A percentile compares a stretch with the other conserved stretches of the same genome.
Conservation (phyloP, 2,113 vertebrate genomes). For the Stegastes partitus region DNA sequence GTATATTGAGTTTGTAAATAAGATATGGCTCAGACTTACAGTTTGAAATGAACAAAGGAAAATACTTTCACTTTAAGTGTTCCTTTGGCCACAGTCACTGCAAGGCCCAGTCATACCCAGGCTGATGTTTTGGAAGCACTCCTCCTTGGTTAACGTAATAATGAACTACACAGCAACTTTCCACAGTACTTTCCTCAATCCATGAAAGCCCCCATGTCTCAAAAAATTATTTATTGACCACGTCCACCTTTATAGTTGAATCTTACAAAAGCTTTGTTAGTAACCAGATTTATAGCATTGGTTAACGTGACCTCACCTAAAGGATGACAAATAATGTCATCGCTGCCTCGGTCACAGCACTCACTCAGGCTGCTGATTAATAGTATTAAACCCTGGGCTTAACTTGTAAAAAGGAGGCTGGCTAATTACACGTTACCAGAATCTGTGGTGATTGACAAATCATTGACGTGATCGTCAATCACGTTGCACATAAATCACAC, state of each 20-base stretch:
- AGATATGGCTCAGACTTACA: too few relatives aligned
- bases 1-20: too few relatives aligned
- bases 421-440: neutral
- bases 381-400: slow-evolving; percentile 2
- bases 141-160: neutral
- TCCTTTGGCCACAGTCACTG: slow-evolving; percentile 4
- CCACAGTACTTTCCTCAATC: neutral
- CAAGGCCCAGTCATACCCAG: neutral
- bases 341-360: neutral
- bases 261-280: neutral
- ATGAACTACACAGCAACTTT: neutral
- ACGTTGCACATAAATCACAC: too few relatives aligned
- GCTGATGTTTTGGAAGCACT: neutral
- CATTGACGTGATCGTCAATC: neutral
- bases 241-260: neutral
- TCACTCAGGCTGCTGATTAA: slow-evolving; percentile 25
- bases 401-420: neutral
- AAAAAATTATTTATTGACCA: slow-evolving; percentile 1
- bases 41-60: neutral
- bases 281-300: slow-evolving; percentile 11
- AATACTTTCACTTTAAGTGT: slow-evolving; percentile 4
- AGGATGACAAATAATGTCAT: neutral
- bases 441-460: neutral
- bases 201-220: neutral
- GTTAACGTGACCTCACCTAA: slow-evolving; percentile 8